phyloP scores from a whole-genome alignment of 2,888 invertebrate genomes.

The Margaritifera margaritifera region DNA sequence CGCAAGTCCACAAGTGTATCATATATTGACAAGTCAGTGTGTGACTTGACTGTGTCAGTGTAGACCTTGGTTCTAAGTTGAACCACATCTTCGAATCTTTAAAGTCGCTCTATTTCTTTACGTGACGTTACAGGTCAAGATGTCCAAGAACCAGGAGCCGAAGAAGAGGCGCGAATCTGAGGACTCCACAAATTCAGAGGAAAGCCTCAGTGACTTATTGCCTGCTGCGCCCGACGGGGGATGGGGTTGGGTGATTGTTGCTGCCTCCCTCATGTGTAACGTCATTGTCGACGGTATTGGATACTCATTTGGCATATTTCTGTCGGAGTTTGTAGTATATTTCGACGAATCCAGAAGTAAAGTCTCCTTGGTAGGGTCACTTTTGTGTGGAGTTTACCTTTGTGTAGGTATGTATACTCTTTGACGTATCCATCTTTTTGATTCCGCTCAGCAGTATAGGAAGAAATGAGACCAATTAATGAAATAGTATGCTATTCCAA shows the following conservation, averaged over 20 bases:
- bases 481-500: too few species aligned
- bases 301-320: conserved; percentile 88
- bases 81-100: not conserved
- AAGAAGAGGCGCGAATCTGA: conserved; percentile 39
- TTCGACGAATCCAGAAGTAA: conserved; percentile 85
- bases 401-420: conserved; percentile 80
- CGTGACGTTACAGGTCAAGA: not conserved
- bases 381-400: conserved; percentile 92
- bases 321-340: conserved; percentile 79
- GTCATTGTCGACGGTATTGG: conserved; percentile 95
- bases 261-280: conserved; percentile 93
- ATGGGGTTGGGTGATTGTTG: conserved; percentile 94
- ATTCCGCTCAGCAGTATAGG: too few species aligned
- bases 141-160: conserved; percentile 6
- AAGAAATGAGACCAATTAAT: too few species aligned
- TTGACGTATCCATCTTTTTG: too few species aligned
- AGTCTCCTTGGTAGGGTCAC: conserved; percentile 89
- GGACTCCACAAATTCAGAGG: conserved; percentile 46
- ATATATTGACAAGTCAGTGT: too few species aligned
- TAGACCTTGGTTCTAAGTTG: conserved; percentile 2
- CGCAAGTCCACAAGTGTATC: too few species aligned
- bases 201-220: conserved; percentile 59
- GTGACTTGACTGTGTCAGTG: conserved; percentile 1
- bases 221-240: conserved; percentile 79
- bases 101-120: not conserved